Conservation (phyloP, 2,113 vertebrate genomes). For the Callocephalon fimbriatum region DNA sequence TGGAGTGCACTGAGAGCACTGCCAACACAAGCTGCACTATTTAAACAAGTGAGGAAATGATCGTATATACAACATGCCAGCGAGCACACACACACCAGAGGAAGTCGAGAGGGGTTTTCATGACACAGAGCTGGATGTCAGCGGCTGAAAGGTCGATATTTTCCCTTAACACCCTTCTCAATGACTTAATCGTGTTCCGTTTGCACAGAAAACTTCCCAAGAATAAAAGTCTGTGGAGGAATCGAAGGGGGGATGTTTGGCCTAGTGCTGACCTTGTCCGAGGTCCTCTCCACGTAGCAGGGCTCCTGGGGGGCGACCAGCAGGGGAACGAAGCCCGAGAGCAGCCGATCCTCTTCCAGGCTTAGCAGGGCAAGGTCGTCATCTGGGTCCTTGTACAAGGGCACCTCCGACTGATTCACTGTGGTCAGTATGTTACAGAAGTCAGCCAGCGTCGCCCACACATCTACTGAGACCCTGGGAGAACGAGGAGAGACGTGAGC, state of each 20-base stretch:
- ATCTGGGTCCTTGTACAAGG: constrained; percentile 94
- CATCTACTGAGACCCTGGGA: constrained; percentile 84
- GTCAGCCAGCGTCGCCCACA: constrained; percentile 93
- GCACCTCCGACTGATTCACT: constrained; percentile 93
- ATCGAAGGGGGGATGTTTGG: constrained; percentile 72
- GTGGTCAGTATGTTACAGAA: constrained; percentile 93
- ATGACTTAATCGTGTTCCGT: constrained; percentile 95
- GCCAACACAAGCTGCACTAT: constrained; percentile 99
- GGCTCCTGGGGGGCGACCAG: constrained; percentile 96
- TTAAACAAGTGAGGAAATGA: constrained; percentile 99
- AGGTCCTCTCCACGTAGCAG: constrained; percentile 93
- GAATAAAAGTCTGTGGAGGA: constrained; percentile 83
- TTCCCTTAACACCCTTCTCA: constrained; percentile 96
- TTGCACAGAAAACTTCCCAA: constrained; percentile 92
- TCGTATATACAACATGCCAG: constrained; percentile 99
- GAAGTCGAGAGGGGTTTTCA: constrained; percentile 88
- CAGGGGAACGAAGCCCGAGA: constrained; percentile 95
- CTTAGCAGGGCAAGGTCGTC: constrained; percentile 93
- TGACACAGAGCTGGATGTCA: constrained; percentile 89
- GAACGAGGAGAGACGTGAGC: constrained; percentile 69
- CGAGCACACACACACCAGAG: constrained; percentile 85
- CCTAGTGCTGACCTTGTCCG: constrained; percentile 87
- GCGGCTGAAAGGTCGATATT: constrained; percentile 96
- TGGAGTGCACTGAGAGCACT: constrained; percentile 91
- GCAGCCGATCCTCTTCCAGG: constrained; percentile 93